Evolutionary conservation across 2,113 vertebrate genomes (phyloP).

Genomic region (Hypomesus transpacificus): DNA sequence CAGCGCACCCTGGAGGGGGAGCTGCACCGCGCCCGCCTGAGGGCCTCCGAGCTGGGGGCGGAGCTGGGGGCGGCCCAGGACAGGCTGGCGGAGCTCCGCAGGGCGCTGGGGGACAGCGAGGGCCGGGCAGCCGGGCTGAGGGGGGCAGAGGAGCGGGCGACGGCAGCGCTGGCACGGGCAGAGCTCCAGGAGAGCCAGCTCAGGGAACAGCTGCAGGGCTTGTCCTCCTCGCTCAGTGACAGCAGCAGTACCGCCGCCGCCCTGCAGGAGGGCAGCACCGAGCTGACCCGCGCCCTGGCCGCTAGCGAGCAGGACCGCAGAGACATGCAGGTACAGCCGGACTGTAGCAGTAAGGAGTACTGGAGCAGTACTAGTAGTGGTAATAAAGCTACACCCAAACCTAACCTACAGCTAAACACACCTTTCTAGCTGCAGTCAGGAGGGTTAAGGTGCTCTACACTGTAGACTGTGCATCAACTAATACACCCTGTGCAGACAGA

Average conservation of each 20-base stretch:
- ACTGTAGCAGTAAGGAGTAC: too few species aligned
- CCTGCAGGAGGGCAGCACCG: conserved; percentile 67
- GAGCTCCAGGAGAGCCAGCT: conserved; percentile 70
- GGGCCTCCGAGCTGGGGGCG: conserved; percentile 62
- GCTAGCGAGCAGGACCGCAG: conserved; percentile 71
- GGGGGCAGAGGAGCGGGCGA: conserved; percentile 61
- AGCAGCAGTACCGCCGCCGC: conserved; percentile 48
- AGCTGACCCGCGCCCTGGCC: conserved; percentile 69
- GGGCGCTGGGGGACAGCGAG: conserved; percentile 70
- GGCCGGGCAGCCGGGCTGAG: conserved; percentile 56
- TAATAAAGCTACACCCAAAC: too few species aligned
- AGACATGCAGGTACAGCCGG: conserved; percentile 69
- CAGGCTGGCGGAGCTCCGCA: conserved; percentile 58
- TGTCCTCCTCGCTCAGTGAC: conserved; percentile 60
- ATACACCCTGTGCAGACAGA: too few species aligned
- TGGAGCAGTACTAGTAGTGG: too few species aligned
- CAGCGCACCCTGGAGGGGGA: conserved; percentile 68
- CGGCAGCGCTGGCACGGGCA: conserved; percentile 55
- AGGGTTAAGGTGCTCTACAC: too few species aligned
- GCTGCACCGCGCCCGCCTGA: conserved; percentile 66
- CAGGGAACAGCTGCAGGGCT: conserved; percentile 68
- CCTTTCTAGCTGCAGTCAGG: too few species aligned
- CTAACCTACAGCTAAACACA: too few species aligned
- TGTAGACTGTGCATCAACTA: too few species aligned
- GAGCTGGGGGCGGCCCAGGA: conserved; percentile 64